Percentiles rank a stretch among this genome's conserved stretches.
These are phyloP conservation scores for Austrofundulus limnaeus DNA, from an alignment of 2,113 vertebrate species.

Conservation along the genomic window DNA sequence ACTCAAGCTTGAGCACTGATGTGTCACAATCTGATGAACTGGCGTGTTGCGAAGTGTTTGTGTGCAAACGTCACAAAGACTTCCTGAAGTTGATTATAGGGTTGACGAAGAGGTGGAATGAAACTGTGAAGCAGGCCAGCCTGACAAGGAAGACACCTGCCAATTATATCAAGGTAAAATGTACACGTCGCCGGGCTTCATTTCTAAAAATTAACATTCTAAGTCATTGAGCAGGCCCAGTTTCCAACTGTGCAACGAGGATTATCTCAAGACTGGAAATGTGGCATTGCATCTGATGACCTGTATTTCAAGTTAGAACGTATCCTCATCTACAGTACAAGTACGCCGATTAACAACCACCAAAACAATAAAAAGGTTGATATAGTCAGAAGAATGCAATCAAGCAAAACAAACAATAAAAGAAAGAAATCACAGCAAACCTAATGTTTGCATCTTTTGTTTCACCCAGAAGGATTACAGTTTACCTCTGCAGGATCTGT, in stretches of 20 bases:
- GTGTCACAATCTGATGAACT: constrained; percentile 59
- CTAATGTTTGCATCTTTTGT: constrained; percentile 3
- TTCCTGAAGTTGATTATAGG: constrained; percentile 77
- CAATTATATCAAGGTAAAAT: constrained; percentile 70
- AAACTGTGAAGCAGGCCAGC: constrained; percentile 42
- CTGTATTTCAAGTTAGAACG: not conserved
- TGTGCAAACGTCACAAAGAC: constrained; percentile 50
- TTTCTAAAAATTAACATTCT: constrained; percentile 59
- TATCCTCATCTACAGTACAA: not conserved
- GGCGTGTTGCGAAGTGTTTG: constrained; percentile 42
- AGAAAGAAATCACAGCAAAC: no score
- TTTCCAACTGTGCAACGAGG: constrained; percentile 18
- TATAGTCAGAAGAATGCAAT: not conserved
- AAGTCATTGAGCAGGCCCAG: constrained; percentile 21
- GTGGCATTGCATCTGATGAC: not conserved
- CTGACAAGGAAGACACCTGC: constrained; percentile 59
- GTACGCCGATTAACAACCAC: not conserved
- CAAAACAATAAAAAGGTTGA: not conserved
- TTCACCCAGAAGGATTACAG: not conserved
- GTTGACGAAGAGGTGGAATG: constrained; percentile 57
- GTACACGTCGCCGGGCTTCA: constrained; percentile 34
- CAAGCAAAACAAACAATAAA: no score
- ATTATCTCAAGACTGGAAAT: constrained; percentile 32
- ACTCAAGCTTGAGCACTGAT: constrained; percentile 7
- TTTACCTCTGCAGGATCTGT: constrained; percentile 34